Conservation (phyloP, 1,140 invertebrate species). For the Medauroidea extradentata region DNA sequence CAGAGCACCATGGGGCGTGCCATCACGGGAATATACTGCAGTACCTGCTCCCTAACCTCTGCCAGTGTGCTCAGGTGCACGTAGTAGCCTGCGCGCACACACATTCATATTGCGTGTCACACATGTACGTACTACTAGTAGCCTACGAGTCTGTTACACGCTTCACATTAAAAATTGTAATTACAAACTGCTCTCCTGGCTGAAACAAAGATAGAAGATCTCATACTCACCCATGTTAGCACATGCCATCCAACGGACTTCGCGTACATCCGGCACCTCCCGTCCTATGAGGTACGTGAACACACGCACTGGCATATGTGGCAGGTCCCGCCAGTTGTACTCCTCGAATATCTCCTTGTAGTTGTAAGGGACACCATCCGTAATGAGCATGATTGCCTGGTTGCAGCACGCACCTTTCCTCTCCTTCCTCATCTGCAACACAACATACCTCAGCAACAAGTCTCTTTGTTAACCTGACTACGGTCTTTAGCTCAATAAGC, state of each 20-base stretch:
- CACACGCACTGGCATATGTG: constrained; percentile 77
- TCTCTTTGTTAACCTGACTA: no score
- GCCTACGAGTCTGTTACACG: no score
- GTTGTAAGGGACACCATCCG: constrained; percentile 93
- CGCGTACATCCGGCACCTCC: constrained; percentile 63
- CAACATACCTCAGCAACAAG: no score
- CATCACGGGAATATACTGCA: constrained; percentile 89
- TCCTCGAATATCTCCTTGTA: constrained; percentile 86
- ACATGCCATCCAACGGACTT: constrained; percentile 95
- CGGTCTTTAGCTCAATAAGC: no score
- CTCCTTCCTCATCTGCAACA: constrained; percentile 30
- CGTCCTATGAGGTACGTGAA: constrained; percentile 97
- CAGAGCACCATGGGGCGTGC: constrained; percentile 80
- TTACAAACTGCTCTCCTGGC: no score
- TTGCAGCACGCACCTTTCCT: constrained; percentile 59
- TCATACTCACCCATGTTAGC: constrained; percentile 71
- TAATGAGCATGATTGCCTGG: constrained; percentile 97
- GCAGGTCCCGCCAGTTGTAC: constrained; percentile 75
- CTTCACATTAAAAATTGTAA: no score
- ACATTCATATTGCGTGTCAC: no score
- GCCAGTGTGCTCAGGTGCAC: constrained; percentile 88
- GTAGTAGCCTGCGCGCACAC: constrained; percentile 69
- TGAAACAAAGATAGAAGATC: no score
- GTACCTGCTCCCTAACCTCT: constrained; percentile 90
- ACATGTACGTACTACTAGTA: no score